Conservation (phyloP, 2,113 vertebrate species). For the Odontesthes bonariensis region DNA sequence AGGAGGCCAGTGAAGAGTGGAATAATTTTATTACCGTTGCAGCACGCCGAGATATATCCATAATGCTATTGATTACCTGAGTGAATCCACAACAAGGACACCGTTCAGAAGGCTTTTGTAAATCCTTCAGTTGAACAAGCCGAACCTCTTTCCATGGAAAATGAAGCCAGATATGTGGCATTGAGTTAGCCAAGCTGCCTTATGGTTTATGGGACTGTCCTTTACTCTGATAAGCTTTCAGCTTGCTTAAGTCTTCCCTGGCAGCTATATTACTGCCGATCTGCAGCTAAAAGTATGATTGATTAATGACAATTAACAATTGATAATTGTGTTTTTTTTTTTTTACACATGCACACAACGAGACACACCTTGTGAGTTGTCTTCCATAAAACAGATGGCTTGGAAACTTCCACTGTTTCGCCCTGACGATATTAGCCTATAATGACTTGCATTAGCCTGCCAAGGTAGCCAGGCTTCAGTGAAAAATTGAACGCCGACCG, state of each 20-base stretch:
- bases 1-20: conserved; percentile 36
- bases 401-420: conserved; percentile 55
- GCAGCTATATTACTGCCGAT: neutral
- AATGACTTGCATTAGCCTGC: conserved; percentile 57
- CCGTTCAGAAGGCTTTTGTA: conserved; percentile 44
- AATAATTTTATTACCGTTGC: conserved; percentile 56
- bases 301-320: too few species aligned
- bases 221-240: too few species aligned
- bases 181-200: neutral
- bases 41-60: conserved; percentile 46
- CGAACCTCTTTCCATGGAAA: conserved; percentile 1
- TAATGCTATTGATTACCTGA: conserved; percentile 62
- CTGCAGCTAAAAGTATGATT: too few species aligned
- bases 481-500: conserved; percentile 31
- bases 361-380: neutral
- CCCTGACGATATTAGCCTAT: conserved; percentile 21
- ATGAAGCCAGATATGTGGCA: neutral
- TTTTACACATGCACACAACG: neutral
- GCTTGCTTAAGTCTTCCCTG: neutral
- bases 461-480: conserved; percentile 37
- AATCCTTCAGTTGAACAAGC: conserved; percentile 26
- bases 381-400: neutral
- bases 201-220: neutral
- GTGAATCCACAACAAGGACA: conserved; percentile 40
- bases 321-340: neutral